These are phyloP conservation scores for Chauna torquata DNA, from an alignment of 2,113 vertebrate species.

Conservation along the genomic window DNA sequence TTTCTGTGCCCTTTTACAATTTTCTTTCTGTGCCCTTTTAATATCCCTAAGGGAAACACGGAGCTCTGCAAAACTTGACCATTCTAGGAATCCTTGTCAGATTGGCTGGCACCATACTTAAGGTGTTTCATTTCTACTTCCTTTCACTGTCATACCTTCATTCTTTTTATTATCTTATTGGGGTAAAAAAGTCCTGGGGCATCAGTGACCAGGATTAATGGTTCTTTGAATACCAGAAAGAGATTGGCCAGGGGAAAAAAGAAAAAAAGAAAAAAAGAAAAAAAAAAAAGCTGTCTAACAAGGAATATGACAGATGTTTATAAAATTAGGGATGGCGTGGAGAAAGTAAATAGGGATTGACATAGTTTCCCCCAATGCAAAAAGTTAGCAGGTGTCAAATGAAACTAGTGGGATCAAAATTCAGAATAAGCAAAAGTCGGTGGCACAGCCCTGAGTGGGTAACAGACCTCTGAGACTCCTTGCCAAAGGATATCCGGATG, in stretches of 20 bases:
- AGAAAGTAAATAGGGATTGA: not conserved
- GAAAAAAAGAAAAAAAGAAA: not conserved
- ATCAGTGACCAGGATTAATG: not conserved
- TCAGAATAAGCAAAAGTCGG: not conserved
- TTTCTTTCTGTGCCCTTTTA: not conserved
- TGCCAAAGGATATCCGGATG: not conserved
- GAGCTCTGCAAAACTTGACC: not conserved
- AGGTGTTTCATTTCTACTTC: not conserved
- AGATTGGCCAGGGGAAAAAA: not conserved
- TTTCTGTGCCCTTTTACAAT: not conserved
- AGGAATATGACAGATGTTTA: not conserved
- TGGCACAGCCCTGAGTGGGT: not conserved
- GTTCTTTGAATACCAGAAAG: not conserved
- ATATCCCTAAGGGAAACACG: not conserved
- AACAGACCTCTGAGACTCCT: not conserved
- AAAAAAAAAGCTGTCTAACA: no score
- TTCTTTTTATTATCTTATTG: not conserved
- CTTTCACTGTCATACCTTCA: not conserved
- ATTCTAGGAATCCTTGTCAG: not conserved
- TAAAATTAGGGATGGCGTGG: not conserved
- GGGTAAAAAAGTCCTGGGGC: no score
- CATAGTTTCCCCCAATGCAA: not conserved
- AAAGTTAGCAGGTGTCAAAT: not conserved
- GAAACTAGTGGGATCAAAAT: not conserved
- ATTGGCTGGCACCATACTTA: not conserved